Base-by-base conservation (phyloP, 2,888 invertebrate species). In the Schizaphis graminum region DNA sequence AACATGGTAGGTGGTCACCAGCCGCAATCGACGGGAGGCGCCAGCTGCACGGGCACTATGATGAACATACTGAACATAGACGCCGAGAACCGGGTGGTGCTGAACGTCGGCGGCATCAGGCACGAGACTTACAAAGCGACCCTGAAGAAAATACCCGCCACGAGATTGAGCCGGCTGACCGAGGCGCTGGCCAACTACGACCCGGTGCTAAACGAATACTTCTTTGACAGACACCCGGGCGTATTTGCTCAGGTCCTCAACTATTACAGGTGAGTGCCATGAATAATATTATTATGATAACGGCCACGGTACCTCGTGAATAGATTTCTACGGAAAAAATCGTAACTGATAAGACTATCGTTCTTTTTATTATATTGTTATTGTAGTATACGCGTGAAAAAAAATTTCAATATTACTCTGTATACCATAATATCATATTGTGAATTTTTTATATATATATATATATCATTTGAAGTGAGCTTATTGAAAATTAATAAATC, bases 131-230 rank as follows among this genome's bases (percentile, higher is more conserved):
- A 98, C 96, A 98, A 98, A 96, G 98, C 98, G 95, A 99, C 99
- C 95, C 96, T 99, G 95, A 99, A 99, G 97, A 99, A 99, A 97
- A 99, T 99, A 96, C 99, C 99, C 77, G 99, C 99, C 95, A 99
- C 99, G 93, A 97, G 99, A 95, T 97, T 99, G 95, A 99, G 99
- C 91, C 97, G 99, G 95, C 97, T 99, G 95, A 99, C 99, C 95
- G 99, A 99, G 96, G 99, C 99, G 89, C 97, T 99, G 95, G 99
- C 99, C 96, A 99, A 99, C 97, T 99, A 99, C 96, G 99, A 99
- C 96, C 99, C 99, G 91, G 98, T 99, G 95, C 97, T 99, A 95
- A 99, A 99, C 96, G 99, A 99, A 96, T 99, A 99, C 97, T 99
- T 99, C 97, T 99, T 99, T 96, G 99, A 99, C 96, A 96, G 99